Evolutionary conservation across 53 echinoderm and acorn worm species (phyloP).

Genomic region (Apostichopus leukothele): DNA sequence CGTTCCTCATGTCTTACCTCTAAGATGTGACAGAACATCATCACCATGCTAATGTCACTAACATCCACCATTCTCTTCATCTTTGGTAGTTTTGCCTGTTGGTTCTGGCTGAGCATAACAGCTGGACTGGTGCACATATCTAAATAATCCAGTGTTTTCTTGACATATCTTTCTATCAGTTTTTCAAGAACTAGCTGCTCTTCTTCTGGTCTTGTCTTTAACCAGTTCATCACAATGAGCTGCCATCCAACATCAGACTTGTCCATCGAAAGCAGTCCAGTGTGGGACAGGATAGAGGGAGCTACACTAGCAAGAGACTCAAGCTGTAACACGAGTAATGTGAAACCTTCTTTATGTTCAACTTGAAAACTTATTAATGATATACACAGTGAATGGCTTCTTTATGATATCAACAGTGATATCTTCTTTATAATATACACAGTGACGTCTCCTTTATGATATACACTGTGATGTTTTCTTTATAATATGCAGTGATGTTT

Average conservation of each 20-base stretch:
- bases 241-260: slow-evolving; percentile 89
- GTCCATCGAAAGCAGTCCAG: slow-evolving; percentile 92
- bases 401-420: no score
- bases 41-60: slow-evolving; percentile 86
- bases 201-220: slow-evolving; percentile 66
- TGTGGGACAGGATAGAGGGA: slow-evolving; percentile 76
- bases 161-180: slow-evolving; percentile 80
- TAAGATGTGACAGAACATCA: slow-evolving; percentile 77
- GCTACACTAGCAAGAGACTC: slow-evolving; percentile 64
- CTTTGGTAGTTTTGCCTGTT: slow-evolving; percentile 58
- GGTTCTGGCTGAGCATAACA: slow-evolving; percentile 67
- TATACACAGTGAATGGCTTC: no score
- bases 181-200: slow-evolving; percentile 63
- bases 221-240: slow-evolving; percentile 76
- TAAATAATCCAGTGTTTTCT: slow-evolving; percentile 72
- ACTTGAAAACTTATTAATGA: no score
- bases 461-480: no score
- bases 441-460: no score
- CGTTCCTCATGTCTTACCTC: slow-evolving; percentile 58
- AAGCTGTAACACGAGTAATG: slow-evolving; percentile 44
- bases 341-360: no score
- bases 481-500: no score
- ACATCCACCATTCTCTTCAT: slow-evolving; percentile 83
- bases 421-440: no score
- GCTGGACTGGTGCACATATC: slow-evolving; percentile 78